Conservation (phyloP, 2,888 invertebrate species). For the Silvanus unidentatus region DNA sequence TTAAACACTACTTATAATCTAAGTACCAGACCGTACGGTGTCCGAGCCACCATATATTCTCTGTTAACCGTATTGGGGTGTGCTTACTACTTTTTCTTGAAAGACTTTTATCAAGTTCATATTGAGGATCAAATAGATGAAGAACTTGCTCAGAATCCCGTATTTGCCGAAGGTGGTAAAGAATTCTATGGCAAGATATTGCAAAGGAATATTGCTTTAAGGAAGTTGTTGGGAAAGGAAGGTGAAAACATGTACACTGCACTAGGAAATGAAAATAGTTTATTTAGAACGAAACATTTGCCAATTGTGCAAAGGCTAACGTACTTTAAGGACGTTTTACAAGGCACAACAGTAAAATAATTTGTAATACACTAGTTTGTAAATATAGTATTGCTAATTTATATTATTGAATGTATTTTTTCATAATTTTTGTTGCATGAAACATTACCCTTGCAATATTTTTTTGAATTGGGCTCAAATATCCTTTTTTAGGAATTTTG, state of each 20-base stretch:
- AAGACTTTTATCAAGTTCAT: slow-evolving; percentile 58
- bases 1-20: slow-evolving; percentile 54
- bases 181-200: slow-evolving; percentile 70
- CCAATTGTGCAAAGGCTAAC: slow-evolving; percentile 61
- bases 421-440: no score
- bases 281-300: slow-evolving; percentile 58
- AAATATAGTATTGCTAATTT: no score
- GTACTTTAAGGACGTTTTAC: slow-evolving; percentile 53
- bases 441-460: no score
- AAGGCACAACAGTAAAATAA: background rate
- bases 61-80: slow-evolving; percentile 53
- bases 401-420: no score
- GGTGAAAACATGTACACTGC: slow-evolving; percentile 59
- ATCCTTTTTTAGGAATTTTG: no score
- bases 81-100: slow-evolving; percentile 58
- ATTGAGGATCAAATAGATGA: slow-evolving; percentile 62
- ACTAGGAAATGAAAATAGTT: slow-evolving; percentile 64
- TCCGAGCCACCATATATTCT: slow-evolving; percentile 51
- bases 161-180: slow-evolving; percentile 66
- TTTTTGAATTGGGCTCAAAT: no score
- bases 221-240: slow-evolving; percentile 57
- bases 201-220: slow-evolving; percentile 66
- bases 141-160: slow-evolving; percentile 52
- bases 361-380: background rate
- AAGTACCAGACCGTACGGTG: slow-evolving; percentile 48